Evolutionary conservation across 2,113 vertebrate species (phyloP).

Genomic region (Callopanchax toddi): DNA sequence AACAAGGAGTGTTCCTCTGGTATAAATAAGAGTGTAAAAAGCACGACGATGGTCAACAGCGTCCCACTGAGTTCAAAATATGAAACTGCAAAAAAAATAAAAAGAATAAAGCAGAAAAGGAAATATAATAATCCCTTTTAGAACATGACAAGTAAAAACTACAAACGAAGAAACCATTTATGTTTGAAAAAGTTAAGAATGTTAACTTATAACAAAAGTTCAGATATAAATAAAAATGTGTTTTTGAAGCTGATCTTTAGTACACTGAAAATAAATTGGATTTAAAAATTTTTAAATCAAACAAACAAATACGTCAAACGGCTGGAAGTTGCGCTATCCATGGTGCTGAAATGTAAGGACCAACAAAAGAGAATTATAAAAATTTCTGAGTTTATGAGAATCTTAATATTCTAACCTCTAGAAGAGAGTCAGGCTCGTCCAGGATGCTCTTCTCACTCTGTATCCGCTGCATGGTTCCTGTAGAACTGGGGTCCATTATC

Average conservation of each 20-base stretch:
- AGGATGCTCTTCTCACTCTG: slow-evolving; percentile 1
- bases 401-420: slow-evolving; percentile 1
- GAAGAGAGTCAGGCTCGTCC: slow-evolving; percentile 1
- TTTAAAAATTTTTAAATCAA: no score
- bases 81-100: slow-evolving; percentile 40
- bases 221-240: no score
- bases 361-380: no score
- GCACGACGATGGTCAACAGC: neutral
- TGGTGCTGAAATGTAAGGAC: neutral
- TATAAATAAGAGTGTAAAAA: neutral
- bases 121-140: no score
- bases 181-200: no score
- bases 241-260: no score
- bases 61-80: slow-evolving; percentile 9
- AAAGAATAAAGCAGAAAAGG: neutral
- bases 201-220: no score
- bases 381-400: no score
- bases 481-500: slow-evolving; percentile 5
- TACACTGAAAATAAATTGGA: no score
- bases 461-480: neutral
- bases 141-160: no score
- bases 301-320: neutral
- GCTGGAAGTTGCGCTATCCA: neutral
- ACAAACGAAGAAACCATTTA: no score
- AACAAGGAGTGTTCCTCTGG: slow-evolving; percentile 14